phyloP scores from a whole-genome alignment of 2,113 vertebrate genomes.

The Pomatostomus ruficeps region DNA sequence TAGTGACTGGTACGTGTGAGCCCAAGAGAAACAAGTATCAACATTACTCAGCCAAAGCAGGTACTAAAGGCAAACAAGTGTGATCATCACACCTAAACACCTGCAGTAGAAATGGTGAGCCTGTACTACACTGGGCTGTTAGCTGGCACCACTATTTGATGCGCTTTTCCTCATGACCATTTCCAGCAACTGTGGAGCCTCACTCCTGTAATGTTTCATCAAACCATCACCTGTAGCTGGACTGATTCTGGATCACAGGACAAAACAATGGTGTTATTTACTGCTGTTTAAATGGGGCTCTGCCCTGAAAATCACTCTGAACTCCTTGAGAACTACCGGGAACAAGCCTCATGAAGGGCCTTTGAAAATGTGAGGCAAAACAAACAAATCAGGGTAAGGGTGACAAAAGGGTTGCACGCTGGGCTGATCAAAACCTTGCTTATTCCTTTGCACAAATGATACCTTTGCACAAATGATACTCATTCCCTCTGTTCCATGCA shows the following conservation, averaged over 20 bases:
- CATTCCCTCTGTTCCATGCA: neutral
- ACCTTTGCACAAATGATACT: neutral
- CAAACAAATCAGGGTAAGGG: neutral
- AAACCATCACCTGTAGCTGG: neutral
- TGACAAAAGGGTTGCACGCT: neutral
- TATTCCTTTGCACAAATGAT: neutral
- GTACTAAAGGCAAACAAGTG: neutral
- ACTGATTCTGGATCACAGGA: neutral
- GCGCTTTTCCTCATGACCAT: neutral
- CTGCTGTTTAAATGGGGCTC: neutral
- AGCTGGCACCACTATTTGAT: neutral
- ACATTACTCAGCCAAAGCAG: neutral
- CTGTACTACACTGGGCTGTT: neutral
- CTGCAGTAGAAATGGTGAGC: neutral
- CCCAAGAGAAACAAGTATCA: neutral
- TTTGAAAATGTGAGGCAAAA: neutral
- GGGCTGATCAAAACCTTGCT: neutral
- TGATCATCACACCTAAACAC: neutral
- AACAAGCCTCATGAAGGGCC: neutral
- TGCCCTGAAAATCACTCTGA: neutral
- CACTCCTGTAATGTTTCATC: neutral
- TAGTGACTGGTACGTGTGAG: neutral
- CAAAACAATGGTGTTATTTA: neutral
- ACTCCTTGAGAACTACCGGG: neutral
- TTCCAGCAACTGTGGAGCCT: neutral